These are phyloP conservation scores for Drosophila takahashii DNA, from an alignment of 1,140 invertebrate species.

Conservation along the genomic window DNA sequence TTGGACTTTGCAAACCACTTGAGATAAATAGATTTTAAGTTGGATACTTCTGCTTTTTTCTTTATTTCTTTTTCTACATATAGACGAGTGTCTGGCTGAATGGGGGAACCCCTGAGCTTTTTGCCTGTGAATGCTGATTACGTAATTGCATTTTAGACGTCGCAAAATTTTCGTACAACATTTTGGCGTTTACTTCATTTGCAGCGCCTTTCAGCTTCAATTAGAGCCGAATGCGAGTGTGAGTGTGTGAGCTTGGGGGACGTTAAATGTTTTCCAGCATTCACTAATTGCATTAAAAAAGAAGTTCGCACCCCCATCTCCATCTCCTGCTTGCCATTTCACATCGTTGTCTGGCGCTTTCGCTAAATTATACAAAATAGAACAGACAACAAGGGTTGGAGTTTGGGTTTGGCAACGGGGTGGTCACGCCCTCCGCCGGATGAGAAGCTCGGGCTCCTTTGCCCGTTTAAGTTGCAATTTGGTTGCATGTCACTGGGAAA, in stretches of 20 bases:
- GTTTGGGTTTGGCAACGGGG: no score
- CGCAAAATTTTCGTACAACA: conserved; percentile 73
- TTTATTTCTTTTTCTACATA: not conserved
- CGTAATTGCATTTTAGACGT: conserved; percentile 77
- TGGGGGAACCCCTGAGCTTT: conserved; percentile 1
- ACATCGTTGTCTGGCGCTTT: conserved; percentile 54
- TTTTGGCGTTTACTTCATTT: conserved; percentile 83
- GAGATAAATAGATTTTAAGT: conserved; percentile 74
- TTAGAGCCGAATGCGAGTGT: conserved; percentile 40
- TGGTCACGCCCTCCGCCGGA: conserved; percentile 28
- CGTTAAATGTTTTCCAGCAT: conserved; percentile 75
- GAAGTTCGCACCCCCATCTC: conserved; percentile 36
- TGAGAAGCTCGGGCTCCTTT: conserved; percentile 25
- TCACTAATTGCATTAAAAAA: conserved; percentile 81
- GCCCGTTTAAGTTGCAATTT: conserved; percentile 76
- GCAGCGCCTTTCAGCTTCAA: conserved; percentile 77
- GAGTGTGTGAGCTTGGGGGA: conserved; percentile 23
- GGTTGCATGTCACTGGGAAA: conserved; percentile 78
- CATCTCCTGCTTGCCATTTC: not conserved
- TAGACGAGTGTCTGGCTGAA: conserved; percentile 11
- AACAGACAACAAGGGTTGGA: conserved; percentile 32
- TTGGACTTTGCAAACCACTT: conserved; percentile 66
- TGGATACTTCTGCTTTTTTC: conserved; percentile 26
- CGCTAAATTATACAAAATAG: conserved; percentile 75
- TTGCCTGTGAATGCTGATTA: conserved; percentile 73